These are phyloP conservation scores for Synergus itoensis DNA, from an alignment of 2,888 invertebrate species.

Conservation along the genomic window DNA sequence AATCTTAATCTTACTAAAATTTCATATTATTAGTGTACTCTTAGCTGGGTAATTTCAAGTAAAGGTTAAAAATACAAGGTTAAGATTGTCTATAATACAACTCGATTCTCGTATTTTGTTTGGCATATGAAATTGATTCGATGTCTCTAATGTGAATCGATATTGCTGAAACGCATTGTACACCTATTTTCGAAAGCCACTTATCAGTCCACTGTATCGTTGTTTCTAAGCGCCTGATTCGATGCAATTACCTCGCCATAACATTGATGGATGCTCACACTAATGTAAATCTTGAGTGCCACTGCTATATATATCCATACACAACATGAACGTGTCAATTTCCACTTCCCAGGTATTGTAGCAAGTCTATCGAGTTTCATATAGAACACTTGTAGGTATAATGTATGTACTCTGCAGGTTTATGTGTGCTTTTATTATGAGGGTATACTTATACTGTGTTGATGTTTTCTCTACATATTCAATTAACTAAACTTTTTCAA, in stretches of 20 bases:
- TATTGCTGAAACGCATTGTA: background rate
- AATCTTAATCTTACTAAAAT: background rate
- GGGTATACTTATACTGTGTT: background rate
- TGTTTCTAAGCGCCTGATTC: constrained; percentile 41
- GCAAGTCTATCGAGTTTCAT: constrained; percentile 41
- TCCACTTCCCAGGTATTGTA: constrained; percentile 55
- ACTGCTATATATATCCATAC: constrained; percentile 35
- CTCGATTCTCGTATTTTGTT: background rate
- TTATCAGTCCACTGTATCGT: background rate
- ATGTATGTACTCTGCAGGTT: constrained; percentile 24
- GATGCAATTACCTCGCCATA: constrained; percentile 52
- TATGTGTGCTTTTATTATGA: constrained; percentile 30
- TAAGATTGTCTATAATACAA: too few relatives aligned
- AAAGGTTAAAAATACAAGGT: too few relatives aligned
- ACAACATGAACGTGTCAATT: constrained; percentile 54
- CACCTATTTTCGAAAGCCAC: constrained; percentile 6
- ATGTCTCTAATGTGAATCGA: background rate
- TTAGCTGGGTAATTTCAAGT: too few relatives aligned
- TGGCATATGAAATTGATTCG: background rate
- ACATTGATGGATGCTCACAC: constrained; percentile 55
- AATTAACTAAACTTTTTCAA: background rate
- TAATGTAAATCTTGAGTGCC: constrained; percentile 56
- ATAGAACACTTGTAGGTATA: constrained; percentile 31
- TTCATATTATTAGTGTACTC: too few relatives aligned
- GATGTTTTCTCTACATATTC: constrained; percentile 26